Conservation (phyloP, 2,888 invertebrate genomes). For the Habroteleia sp. region DNA sequence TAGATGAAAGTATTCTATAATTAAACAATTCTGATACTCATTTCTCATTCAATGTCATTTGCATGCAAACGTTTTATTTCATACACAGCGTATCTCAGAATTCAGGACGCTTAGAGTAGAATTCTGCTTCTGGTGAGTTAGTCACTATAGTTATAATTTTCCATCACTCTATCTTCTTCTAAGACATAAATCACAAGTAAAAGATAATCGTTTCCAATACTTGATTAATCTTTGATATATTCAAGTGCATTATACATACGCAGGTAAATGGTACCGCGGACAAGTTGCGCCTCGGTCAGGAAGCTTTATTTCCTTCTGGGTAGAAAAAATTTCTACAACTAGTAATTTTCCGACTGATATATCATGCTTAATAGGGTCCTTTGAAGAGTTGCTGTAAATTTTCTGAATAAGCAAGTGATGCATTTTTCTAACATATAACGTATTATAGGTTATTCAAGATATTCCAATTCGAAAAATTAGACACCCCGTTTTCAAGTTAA, state of each 20-base stretch:
- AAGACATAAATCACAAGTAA: constrained; percentile 71
- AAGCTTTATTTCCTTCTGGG: constrained; percentile 55
- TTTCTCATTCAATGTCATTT: no score
- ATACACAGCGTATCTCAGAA: no score
- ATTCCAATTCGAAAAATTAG: no score
- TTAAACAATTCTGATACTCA: no score
- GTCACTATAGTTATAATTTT: constrained; percentile 44
- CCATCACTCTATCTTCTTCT: constrained; percentile 37
- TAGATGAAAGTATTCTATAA: no score
- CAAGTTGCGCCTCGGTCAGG: constrained; percentile 55
- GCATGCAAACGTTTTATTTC: no score
- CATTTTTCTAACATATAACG: neutral
- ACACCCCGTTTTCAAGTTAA: no score
- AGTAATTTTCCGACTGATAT: constrained; percentile 57
- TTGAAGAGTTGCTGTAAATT: constrained; percentile 23
- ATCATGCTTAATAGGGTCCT: constrained; percentile 41
- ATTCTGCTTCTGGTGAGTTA: constrained; percentile 44
- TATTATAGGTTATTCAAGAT: no score
- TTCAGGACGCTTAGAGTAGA: neutral
- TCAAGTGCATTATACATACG: constrained; percentile 63
- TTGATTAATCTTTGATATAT: constrained; percentile 74
- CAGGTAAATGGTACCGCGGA: constrained; percentile 62
- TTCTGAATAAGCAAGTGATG: constrained; percentile 12
- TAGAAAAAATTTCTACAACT: constrained; percentile 28
- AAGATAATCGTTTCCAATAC: constrained; percentile 74